Evolutionary conservation across 2,888 invertebrate species (phyloP).

Genomic region (Caenorhabditis zanzibari): DNA sequence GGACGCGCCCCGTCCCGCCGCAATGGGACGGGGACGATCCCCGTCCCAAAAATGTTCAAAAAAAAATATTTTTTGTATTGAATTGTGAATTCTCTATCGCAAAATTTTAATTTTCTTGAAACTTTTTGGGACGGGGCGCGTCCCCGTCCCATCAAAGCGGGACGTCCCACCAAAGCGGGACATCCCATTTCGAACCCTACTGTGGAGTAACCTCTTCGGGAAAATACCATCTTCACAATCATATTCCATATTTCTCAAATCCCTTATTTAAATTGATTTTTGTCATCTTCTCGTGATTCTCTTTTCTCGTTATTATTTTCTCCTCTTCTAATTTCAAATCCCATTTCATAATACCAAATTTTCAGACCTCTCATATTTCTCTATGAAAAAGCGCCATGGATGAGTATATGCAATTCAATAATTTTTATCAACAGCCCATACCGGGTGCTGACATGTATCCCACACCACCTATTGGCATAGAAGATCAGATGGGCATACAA

Average conservation of each 20-base stretch:
- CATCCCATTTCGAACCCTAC: no score
- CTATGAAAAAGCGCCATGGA: conserved; percentile 66
- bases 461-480: conserved; percentile 54
- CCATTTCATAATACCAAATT: conserved; percentile 11
- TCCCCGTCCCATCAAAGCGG: no score
- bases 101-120: no score
- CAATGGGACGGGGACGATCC: no score
- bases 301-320: conserved; percentile 11
- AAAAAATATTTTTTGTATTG: no score
- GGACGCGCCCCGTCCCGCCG: no score
- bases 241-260: neutral
- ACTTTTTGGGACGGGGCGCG: no score
- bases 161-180: no score
- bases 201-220: no score
- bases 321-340: conserved; percentile 1
- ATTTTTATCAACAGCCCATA: conserved; percentile 56
- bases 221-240: no score
- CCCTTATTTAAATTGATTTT: neutral
- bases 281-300: conserved; percentile 14
- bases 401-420: conserved; percentile 66
- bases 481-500: conserved; percentile 57
- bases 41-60: no score
- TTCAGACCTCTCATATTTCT: conserved; percentile 51
- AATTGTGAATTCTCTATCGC: no score
- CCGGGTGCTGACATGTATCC: conserved; percentile 58